These are phyloP conservation scores for Mythimna pallens DNA, from an alignment of 2,888 invertebrate genomes.

Conservation along the genomic window DNA sequence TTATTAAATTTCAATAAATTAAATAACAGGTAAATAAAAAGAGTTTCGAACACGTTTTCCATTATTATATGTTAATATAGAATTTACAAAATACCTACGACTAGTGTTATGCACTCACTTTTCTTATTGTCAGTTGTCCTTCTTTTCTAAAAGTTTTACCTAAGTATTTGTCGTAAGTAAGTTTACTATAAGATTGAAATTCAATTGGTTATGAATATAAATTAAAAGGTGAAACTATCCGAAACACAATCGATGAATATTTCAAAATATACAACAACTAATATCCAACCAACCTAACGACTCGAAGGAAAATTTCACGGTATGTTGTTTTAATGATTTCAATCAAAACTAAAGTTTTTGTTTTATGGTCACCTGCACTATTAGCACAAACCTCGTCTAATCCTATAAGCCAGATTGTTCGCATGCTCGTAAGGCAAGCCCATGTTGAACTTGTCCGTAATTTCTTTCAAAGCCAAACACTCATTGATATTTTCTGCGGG, in stretches of 20 bases:
- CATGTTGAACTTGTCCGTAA: constrained; percentile 63
- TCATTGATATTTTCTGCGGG: constrained; percentile 82
- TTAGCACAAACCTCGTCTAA: constrained; percentile 79
- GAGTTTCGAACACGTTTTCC: not conserved
- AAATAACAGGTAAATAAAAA: not conserved
- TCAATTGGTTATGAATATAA: not conserved
- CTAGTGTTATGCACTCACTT: not conserved
- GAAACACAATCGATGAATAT: not conserved
- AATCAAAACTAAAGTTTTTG: constrained; percentile 3
- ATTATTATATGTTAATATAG: not conserved
- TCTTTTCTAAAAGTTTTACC: not conserved
- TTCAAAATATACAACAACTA: not conserved
- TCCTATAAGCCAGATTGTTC: constrained; percentile 71
- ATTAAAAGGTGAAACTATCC: not conserved
- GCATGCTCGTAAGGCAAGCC: constrained; percentile 75
- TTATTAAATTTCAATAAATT: too few relatives aligned
- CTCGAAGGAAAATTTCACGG: constrained; percentile 22
- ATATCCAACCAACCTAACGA: not conserved
- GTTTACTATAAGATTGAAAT: not conserved
- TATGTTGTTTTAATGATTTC: not conserved
- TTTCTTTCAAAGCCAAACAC: constrained; percentile 73
- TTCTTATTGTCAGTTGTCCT: not conserved
- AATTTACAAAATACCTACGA: not conserved
- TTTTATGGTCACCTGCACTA: constrained; percentile 67
- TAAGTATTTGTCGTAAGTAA: not conserved